Evolutionary conservation across 2,113 vertebrate species (phyloP), one percentile per base, ranked within the genome.

Genomic region (Colinus virginianus): DNA sequence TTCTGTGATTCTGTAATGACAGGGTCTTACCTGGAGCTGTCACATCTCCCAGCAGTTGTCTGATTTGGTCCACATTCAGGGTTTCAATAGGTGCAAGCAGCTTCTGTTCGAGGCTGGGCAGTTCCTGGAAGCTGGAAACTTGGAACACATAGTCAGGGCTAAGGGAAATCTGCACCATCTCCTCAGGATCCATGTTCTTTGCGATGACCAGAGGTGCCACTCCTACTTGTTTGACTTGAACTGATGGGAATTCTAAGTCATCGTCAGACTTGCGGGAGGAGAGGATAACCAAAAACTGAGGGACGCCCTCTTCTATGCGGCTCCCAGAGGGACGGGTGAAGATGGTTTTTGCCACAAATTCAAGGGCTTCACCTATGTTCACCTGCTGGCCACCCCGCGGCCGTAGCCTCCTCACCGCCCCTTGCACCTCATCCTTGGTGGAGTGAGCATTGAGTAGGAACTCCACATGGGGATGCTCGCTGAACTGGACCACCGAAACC

Each of bases 401-500:
- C 76, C 83, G 93, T 64, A 99, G 97, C 84, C 32, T 97, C n/a
- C 56, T 55, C 61, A 99, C 95, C 0, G 98, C 98, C 0, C 82
- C 97, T 78, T 95, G 97, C 19, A 99, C 98, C 62, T 99, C 99
- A 0, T 98, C 98, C 94, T 98, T 99, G 62, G 98, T 98, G 71
- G 98, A 98, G 90, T 98, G 94, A 20, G 98, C 97, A 2, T 99
- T 99, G 34, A 99, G 97, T 58, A 96, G 97, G 81, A 99, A 99
- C 81, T 99, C 99, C 70, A 97, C 86, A 1, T 89, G 98, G 26
- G 98, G 92, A 2, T 98, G 98, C 20, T 99, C 98, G 0, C 99
- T 99, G 97, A 99, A 99, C 95, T 99, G 99, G 56, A 99, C 98
- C 70, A 99, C 98, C 0, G 99, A 98, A 63, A 99, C 90, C 84